phyloP scores from a whole-genome alignment of 2,797 vertebrate species.

The Carcharodon carcharias region DNA sequence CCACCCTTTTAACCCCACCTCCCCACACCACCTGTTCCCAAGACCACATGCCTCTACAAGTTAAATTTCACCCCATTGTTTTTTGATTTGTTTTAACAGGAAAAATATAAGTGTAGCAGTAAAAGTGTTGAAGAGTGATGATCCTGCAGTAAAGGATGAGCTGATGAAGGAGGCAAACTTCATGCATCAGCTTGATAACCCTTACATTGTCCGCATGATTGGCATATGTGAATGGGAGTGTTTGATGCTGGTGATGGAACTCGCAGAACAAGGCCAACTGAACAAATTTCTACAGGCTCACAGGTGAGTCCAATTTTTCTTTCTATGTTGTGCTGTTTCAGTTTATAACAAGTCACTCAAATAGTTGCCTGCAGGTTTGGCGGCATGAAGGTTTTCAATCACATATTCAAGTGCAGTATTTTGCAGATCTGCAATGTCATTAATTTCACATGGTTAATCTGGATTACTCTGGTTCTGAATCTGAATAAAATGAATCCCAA shows the following conservation, averaged over 20 bases:
- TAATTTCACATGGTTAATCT: background rate
- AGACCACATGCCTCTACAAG: background rate
- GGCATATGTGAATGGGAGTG: slow-evolving; percentile 88
- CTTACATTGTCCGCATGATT: slow-evolving; percentile 97
- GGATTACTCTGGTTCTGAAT: background rate
- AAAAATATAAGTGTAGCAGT: slow-evolving; percentile 79
- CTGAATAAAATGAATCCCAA: background rate
- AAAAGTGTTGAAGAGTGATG: slow-evolving; percentile 88
- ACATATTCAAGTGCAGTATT: background rate
- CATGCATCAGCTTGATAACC: slow-evolving; percentile 95
- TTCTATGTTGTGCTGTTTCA: background rate
- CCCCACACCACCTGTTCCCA: background rate
- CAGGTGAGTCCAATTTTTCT: slow-evolving; percentile 57
- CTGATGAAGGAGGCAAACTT: slow-evolving; percentile 82
- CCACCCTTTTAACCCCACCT: background rate
- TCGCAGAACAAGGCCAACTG: slow-evolving; percentile 85
- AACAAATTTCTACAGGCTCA: slow-evolving; percentile 86
- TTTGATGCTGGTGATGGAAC: slow-evolving; percentile 97
- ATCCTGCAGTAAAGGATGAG: slow-evolving; percentile 73
- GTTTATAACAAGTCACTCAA: background rate
- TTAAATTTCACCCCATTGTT: background rate
- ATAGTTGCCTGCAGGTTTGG: background rate
- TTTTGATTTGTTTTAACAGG: slow-evolving; percentile 52
- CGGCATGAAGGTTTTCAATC: background rate
- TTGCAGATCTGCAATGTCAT: background rate